phyloP scores from a whole-genome alignment of 2,888 invertebrate genomes.

The Archips xylosteana region DNA sequence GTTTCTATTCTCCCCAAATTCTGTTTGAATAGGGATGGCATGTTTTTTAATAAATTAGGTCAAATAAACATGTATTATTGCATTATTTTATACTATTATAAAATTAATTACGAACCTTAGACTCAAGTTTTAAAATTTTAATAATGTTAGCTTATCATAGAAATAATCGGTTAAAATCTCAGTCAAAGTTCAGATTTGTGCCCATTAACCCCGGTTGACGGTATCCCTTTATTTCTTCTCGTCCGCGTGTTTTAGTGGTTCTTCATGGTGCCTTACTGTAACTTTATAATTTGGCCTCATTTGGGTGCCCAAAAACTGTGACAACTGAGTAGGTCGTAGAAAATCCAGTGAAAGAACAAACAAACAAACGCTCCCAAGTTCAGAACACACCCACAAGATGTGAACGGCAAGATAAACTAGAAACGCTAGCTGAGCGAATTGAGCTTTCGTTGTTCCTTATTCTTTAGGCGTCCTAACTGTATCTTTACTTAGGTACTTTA shows the following conservation, averaged over 20 bases:
- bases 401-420: conserved; percentile 1
- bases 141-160: too few relatives aligned
- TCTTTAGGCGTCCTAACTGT: background rate
- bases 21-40: too few relatives aligned
- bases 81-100: too few relatives aligned
- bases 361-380: background rate
- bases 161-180: too few relatives aligned
- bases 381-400: background rate
- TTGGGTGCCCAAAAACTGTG: background rate
- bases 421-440: background rate
- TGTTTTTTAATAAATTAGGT: too few relatives aligned
- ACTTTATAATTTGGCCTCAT: background rate
- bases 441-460: conserved; percentile 1
- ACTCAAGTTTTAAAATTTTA: too few relatives aligned
- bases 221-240: background rate
- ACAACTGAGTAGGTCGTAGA: background rate
- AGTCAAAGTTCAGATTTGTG: too few relatives aligned
- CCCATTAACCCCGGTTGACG: too few relatives aligned
- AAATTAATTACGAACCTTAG: too few relatives aligned
- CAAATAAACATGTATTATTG: too few relatives aligned
- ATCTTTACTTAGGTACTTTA: background rate
- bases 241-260: background rate
- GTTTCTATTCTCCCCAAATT: too few relatives aligned
- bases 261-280: background rate
- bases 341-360: background rate